phyloP scores from a whole-genome alignment of 2,888 invertebrate species.

The Polyommatus icarus region DNA sequence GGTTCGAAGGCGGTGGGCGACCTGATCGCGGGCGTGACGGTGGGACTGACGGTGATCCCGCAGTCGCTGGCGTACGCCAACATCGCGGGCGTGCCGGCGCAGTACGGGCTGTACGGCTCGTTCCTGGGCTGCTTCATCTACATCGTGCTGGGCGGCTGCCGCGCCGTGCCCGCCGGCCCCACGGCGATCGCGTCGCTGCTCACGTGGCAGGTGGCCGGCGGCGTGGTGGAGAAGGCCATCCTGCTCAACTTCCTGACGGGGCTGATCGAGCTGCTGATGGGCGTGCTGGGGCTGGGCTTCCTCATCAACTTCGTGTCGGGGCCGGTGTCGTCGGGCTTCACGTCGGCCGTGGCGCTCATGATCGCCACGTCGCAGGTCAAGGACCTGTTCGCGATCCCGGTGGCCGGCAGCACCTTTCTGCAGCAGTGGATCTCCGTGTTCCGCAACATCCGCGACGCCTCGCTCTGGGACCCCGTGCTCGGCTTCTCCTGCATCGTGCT shows the following conservation, averaged over 20 bases:
- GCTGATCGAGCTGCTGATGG: slow-evolving; percentile 88
- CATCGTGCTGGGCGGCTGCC: slow-evolving; percentile 93
- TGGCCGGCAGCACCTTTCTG: slow-evolving; percentile 87
- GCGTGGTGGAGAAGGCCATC: slow-evolving; percentile 85
- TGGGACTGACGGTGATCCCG: slow-evolving; percentile 95
- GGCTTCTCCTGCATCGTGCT: slow-evolving; percentile 88
- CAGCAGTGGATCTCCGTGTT: slow-evolving; percentile 88
- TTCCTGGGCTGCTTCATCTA: slow-evolving; percentile 95
- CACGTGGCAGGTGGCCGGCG: slow-evolving; percentile 88
- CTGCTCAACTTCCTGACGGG: slow-evolving; percentile 88
- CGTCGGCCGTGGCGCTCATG: slow-evolving; percentile 93
- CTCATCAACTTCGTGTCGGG: slow-evolving; percentile 94
- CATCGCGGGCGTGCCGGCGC: slow-evolving; percentile 88
- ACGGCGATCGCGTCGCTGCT: slow-evolving; percentile 94
- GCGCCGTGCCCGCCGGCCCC: slow-evolving; percentile 95
- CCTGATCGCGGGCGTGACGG: slow-evolving; percentile 94
- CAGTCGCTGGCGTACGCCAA: slow-evolving; percentile 92
- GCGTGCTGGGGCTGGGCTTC: slow-evolving; percentile 90
- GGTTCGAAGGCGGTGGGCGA: slow-evolving; percentile 88
- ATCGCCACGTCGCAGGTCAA: slow-evolving; percentile 94
- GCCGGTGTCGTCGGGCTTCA: slow-evolving; percentile 93
- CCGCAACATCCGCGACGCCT: slow-evolving; percentile 82
- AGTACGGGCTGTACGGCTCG: slow-evolving; percentile 96
- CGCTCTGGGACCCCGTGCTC: slow-evolving; percentile 86
- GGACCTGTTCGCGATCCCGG: slow-evolving; percentile 87